phyloP scores from a whole-genome alignment of 1,140 invertebrate species.

The Augochlora pura region DNA sequence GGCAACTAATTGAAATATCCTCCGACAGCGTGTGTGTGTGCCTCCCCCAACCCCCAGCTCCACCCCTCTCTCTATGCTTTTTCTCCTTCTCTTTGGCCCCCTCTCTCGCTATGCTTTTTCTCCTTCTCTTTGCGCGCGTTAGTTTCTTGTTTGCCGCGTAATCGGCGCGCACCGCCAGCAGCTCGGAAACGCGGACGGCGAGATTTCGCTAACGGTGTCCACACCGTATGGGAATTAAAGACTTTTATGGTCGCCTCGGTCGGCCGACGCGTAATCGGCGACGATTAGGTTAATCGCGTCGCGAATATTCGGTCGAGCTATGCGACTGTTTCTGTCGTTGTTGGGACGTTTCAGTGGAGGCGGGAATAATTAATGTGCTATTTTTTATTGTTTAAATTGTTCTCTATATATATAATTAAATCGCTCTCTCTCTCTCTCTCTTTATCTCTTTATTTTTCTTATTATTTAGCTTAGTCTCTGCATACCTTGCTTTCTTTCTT shows the following conservation, averaged over 20 bases:
- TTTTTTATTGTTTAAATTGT: no score
- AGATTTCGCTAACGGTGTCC: not conserved
- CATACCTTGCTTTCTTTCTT: no score
- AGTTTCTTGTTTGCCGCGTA: not conserved
- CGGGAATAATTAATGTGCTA: constrained; percentile 43
- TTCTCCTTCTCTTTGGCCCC: no score
- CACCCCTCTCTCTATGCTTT: no score
- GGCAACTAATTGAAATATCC: constrained; percentile 7
- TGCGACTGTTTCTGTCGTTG: constrained; percentile 2
- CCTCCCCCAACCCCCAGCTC: no score
- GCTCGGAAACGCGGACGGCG: not conserved
- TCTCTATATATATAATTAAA: no score
- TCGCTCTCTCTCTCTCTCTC: no score
- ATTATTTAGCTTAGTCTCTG: no score
- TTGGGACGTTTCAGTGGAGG: constrained; percentile 1
- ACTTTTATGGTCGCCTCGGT: not conserved
- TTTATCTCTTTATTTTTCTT: no score
- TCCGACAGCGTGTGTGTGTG: no score
- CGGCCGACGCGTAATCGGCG: not conserved
- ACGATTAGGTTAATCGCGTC: constrained; percentile 22
- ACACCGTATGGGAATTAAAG: not conserved
- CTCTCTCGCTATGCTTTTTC: no score
- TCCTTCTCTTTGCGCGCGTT: not conserved
- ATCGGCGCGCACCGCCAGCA: not conserved
- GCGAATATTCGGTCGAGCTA: constrained; percentile 1